Conservation (phyloP, 1,140 invertebrate genomes). For the Tetraneura akinire region DNA sequence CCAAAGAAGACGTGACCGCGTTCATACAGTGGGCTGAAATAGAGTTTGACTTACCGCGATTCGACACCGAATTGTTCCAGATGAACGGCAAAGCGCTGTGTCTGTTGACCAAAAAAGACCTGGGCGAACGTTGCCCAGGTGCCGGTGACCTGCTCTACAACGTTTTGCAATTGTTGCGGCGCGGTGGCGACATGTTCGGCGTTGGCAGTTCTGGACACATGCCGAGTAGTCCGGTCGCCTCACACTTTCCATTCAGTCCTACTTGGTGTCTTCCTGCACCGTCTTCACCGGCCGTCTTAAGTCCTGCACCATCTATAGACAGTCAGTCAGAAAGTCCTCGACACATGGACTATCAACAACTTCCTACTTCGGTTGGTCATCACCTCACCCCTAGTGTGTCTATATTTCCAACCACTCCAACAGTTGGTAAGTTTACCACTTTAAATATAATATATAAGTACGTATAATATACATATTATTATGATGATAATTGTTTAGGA, state of each 20-base stretch:
- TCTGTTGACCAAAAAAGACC: constrained; percentile 83
- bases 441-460: background rate
- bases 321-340: constrained; percentile 79
- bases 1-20: constrained; percentile 81
- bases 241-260: constrained; percentile 69
- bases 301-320: constrained; percentile 84
- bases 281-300: constrained; percentile 79
- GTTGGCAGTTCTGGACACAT: constrained; percentile 77
- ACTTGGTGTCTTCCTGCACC: constrained; percentile 66
- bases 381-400: constrained; percentile 45
- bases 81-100: constrained; percentile 97
- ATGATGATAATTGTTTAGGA: constrained; percentile 16
- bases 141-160: constrained; percentile 93
- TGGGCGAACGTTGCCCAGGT: constrained; percentile 85
- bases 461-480: too few species aligned
- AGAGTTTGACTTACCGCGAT: constrained; percentile 87
- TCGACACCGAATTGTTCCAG: constrained; percentile 92
- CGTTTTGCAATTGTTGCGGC: constrained; percentile 82
- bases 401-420: constrained; percentile 36
- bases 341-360: constrained; percentile 35
- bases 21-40: constrained; percentile 91
- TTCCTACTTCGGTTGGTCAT: constrained; percentile 9
- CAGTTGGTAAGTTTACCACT: constrained; percentile 8
- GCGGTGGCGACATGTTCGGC: constrained; percentile 75
- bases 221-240: constrained; percentile 81